Conservation (phyloP, 2,797 vertebrate species). For the Cirrhinus mrigala region DNA sequence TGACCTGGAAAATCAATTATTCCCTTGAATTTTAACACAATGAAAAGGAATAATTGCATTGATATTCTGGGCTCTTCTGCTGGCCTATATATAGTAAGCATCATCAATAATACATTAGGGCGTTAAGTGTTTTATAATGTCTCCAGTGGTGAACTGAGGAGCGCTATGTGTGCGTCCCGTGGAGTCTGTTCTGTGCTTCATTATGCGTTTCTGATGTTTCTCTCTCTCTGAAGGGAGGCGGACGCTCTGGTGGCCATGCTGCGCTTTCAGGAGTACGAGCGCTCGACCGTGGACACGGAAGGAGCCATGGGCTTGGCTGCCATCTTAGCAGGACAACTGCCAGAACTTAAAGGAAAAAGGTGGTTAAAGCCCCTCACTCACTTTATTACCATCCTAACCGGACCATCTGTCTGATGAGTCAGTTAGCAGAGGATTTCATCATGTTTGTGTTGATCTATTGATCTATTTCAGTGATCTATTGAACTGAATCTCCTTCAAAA, state of each 20-base stretch:
- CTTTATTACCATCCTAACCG: background rate
- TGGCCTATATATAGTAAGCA: background rate
- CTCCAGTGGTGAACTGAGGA: background rate
- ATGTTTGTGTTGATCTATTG: background rate
- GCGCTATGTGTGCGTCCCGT: background rate
- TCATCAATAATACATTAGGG: background rate
- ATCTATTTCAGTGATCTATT: background rate
- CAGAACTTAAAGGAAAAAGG: slow-evolving; percentile 89
- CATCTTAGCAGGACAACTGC: slow-evolving; percentile 83
- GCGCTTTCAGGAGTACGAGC: slow-evolving; percentile 89
- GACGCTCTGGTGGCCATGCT: slow-evolving; percentile 87
- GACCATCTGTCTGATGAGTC: background rate
- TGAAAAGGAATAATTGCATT: background rate
- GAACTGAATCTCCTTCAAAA: background rate
- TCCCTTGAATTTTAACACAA: background rate
- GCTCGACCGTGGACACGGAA: slow-evolving; percentile 85
- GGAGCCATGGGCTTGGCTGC: slow-evolving; percentile 90
- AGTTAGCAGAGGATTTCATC: background rate
- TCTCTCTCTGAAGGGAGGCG: slow-evolving; percentile 76
- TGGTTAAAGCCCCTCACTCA: slow-evolving; percentile 63
- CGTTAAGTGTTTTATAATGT: background rate
- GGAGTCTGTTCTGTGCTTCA: no score
- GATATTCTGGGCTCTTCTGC: background rate
- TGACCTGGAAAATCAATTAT: background rate
- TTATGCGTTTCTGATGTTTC: background rate